Percentiles rank a stretch among this genome's conserved stretches.
Conservation (phyloP, 2,888 invertebrate species). For the Digitonthophagus gazella region DNA sequence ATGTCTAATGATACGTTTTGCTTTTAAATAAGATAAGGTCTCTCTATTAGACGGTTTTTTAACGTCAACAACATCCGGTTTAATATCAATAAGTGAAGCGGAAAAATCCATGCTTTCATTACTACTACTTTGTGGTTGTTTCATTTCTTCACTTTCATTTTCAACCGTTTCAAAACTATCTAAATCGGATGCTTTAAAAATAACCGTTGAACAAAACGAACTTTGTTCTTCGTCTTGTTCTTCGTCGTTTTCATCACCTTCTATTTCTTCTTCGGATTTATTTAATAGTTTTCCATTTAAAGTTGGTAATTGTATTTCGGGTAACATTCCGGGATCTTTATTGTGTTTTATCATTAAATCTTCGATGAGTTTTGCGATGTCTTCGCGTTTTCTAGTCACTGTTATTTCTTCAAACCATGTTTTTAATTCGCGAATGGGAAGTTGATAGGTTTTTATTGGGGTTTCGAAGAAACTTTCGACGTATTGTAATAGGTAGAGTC, state of each 20-base stretch:
- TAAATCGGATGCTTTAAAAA: neutral
- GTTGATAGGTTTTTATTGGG: conserved; percentile 76
- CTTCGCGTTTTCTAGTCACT: conserved; percentile 82
- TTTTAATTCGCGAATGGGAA: conserved; percentile 78
- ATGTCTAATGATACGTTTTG: conserved; percentile 47
- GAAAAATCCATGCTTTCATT: neutral
- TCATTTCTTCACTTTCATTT: conserved; percentile 1
- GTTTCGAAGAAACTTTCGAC: conserved; percentile 93
- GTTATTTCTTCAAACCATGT: conserved; percentile 86
- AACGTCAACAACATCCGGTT: conserved; percentile 43
- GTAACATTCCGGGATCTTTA: conserved; percentile 64
- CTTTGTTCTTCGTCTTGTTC: conserved; percentile 35
- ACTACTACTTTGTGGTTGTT: neutral
- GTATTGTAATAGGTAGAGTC: conserved; percentile 92
- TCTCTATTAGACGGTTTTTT: conserved; percentile 43
- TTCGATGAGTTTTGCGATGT: conserved; percentile 77
- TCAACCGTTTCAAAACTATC: neutral
- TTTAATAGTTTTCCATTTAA: conserved; percentile 61
- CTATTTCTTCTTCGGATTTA: conserved; percentile 33
- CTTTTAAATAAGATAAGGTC: conserved; percentile 48
- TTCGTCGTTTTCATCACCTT: conserved; percentile 36
- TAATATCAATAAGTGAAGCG: conserved; percentile 27
- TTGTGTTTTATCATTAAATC: conserved; percentile 71
- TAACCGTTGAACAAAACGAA: neutral
- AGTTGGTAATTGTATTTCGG: conserved; percentile 74